Evolutionary conservation across 1,140 invertebrate species (phyloP).

Genomic region (Oscheius sp.): DNA sequence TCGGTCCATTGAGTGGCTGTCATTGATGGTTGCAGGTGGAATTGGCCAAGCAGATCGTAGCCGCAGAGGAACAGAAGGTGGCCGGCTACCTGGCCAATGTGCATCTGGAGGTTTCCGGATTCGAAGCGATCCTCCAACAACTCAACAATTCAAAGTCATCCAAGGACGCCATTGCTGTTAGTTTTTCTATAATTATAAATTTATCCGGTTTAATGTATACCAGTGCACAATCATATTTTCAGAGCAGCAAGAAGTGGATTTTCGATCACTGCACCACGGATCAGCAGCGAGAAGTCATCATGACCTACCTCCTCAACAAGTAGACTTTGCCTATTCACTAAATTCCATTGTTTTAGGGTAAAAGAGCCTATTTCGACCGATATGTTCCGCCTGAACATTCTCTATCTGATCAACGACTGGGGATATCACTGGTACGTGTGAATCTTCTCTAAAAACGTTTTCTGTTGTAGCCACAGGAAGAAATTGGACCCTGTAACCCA

Average conservation of each 20-base stretch:
- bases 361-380: slow-evolving; percentile 38
- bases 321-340: slow-evolving; percentile 20
- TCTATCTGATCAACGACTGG: slow-evolving; percentile 57
- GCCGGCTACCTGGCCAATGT: slow-evolving; percentile 44
- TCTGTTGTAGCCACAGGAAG: slow-evolving; percentile 50
- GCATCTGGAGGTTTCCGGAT: slow-evolving; percentile 40
- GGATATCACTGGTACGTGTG: slow-evolving; percentile 51
- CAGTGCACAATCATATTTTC: too few relatives aligned
- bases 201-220: not conserved
- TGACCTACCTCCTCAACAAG: slow-evolving; percentile 49
- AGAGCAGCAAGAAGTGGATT: slow-evolving; percentile 55
- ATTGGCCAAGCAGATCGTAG: slow-evolving; percentile 38
- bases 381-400: slow-evolving; percentile 48
- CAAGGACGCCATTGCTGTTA: slow-evolving; percentile 50
- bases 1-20: slow-evolving; percentile 38
- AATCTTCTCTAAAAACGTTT: not conserved
- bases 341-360: slow-evolving; percentile 39
- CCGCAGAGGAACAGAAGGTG: slow-evolving; percentile 45
- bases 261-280: slow-evolving; percentile 54
- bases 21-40: slow-evolving; percentile 39
- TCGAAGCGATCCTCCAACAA: slow-evolving; percentile 43
- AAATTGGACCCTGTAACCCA: slow-evolving; percentile 47
- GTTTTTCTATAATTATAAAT: slow-evolving; percentile 37
- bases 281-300: slow-evolving; percentile 50
- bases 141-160: slow-evolving; percentile 42